These are phyloP conservation scores for Coturnix japonica DNA, from an alignment of 2,113 vertebrate genomes.

Conservation along the genomic window DNA sequence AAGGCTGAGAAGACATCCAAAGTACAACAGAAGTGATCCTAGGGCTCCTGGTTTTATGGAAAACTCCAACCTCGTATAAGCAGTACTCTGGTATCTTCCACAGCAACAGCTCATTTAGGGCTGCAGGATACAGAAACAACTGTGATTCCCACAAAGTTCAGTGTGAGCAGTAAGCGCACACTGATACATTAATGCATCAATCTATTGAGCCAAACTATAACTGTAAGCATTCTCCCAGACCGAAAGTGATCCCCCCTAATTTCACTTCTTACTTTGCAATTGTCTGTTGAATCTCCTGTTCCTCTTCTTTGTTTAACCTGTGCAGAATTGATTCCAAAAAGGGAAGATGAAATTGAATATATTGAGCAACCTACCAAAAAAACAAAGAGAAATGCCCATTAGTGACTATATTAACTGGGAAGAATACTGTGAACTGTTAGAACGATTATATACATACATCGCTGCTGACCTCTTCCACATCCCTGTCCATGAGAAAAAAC, in stretches of 20 bases:
- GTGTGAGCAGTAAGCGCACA: too few species aligned
- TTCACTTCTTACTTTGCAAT: constrained; percentile 76
- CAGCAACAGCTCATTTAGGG: not conserved
- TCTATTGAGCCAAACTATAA: not conserved
- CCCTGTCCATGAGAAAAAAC: constrained; percentile 92
- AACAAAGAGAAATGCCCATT: not conserved
- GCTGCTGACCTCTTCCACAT: constrained; percentile 90
- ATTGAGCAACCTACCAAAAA: constrained; percentile 87
- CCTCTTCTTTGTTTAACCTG: constrained; percentile 86
- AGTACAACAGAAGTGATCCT: not conserved
- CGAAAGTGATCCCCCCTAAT: not conserved
- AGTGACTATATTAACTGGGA: fast-evolving
- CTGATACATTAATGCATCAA: fast-evolving
- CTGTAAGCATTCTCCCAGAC: not conserved
- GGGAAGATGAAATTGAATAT: constrained; percentile 88
- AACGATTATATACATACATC: constrained; percentile 77
- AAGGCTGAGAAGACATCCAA: not conserved
- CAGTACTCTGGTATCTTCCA: not conserved
- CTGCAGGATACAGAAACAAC: fast-evolving
- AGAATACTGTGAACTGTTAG: fast-evolving
- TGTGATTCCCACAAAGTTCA: not conserved
- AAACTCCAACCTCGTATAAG: fast-evolving
- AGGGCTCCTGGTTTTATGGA: not conserved
- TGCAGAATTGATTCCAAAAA: constrained; percentile 86
- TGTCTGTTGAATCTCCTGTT: constrained; percentile 82